These are phyloP conservation scores for Euwallacea similis DNA, from an alignment of 1,140 invertebrate species.

Conservation along the genomic window DNA sequence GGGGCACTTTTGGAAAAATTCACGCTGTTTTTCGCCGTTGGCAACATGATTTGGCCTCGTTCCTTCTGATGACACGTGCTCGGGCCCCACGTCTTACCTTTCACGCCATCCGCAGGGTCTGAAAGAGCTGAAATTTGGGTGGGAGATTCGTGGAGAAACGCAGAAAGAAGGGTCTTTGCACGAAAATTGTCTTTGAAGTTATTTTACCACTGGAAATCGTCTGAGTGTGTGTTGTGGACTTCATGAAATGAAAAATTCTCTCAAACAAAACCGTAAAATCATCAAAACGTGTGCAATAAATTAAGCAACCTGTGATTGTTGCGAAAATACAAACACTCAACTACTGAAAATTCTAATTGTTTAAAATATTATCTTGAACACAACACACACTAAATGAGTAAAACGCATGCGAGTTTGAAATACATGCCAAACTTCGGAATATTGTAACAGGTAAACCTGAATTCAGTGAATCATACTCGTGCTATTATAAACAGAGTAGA, in stretches of 20 bases:
- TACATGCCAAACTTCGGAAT: conserved; percentile 33
- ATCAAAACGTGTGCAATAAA: no score
- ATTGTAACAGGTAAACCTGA: neutral
- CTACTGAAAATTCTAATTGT: conserved; percentile 4
- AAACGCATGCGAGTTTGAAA: conserved; percentile 35
- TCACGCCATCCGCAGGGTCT: conserved; percentile 90
- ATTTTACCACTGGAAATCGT: neutral
- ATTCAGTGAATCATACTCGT: no score
- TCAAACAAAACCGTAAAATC: no score
- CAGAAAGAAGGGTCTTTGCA: no score
- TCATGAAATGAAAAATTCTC: neutral
- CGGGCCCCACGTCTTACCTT: conserved; percentile 97
- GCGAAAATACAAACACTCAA: neutral
- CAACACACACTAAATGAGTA: conserved; percentile 35
- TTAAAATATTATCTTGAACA: conserved; percentile 1
- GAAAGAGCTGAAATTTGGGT: conserved; percentile 43
- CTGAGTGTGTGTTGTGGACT: conserved; percentile 5
- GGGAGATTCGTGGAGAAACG: no score
- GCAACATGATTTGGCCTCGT: conserved; percentile 67
- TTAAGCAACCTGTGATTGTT: no score
- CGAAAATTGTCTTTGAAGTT: no score
- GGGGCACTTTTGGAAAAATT: conserved; percentile 66
- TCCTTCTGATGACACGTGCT: conserved; percentile 89
- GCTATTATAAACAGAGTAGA: no score
- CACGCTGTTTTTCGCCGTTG: conserved; percentile 53